phyloP scores from a whole-genome alignment of 2,888 invertebrate genomes.

The Andrena chrysosceles region DNA sequence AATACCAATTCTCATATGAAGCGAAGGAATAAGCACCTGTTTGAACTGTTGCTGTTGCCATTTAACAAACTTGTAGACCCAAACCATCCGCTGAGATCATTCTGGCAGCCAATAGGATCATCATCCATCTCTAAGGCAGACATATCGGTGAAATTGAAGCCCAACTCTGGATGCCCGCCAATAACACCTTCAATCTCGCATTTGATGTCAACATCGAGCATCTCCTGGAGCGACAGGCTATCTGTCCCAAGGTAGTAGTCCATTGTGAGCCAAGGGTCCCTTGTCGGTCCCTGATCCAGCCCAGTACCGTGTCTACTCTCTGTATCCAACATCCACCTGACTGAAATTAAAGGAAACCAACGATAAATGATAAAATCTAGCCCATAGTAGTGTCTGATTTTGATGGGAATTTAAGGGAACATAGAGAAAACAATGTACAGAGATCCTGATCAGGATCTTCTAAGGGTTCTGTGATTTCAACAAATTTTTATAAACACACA shows the following conservation, averaged over 20 bases:
- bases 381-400: too few relatives aligned
- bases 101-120: constrained; percentile 82
- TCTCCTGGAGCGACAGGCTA: constrained; percentile 92
- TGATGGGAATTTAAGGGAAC: too few relatives aligned
- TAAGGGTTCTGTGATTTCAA: too few relatives aligned
- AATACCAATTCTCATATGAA: background rate
- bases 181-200: constrained; percentile 93
- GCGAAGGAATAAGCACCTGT: constrained; percentile 74
- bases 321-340: constrained; percentile 84
- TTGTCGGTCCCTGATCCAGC: constrained; percentile 83
- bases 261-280: constrained; percentile 85
- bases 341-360: constrained; percentile 70
- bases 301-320: constrained; percentile 83
- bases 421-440: too few relatives aligned
- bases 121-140: constrained; percentile 89
- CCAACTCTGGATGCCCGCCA: constrained; percentile 87
- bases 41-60: constrained; percentile 82
- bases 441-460: too few relatives aligned
- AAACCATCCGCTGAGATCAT: constrained; percentile 81
- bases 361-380: too few relatives aligned
- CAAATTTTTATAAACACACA: too few relatives aligned
- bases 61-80: constrained; percentile 80
- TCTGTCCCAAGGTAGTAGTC: constrained; percentile 86
- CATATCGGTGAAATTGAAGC: constrained; percentile 87
- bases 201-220: constrained; percentile 96